Evolutionary conservation across 2,888 invertebrate species (phyloP).

Genomic region (Troides oblongomaculatus): DNA sequence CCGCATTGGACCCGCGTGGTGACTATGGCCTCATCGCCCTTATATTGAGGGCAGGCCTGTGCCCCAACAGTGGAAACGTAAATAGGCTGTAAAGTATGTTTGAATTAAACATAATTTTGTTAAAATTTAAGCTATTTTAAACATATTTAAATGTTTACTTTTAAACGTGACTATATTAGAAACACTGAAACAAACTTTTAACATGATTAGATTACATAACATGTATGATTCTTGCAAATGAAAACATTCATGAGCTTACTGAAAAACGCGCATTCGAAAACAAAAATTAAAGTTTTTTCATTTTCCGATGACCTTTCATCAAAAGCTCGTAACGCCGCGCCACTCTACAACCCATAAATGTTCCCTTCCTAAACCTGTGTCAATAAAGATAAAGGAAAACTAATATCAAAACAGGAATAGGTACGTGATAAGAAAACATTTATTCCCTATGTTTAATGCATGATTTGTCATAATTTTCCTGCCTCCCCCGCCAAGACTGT

Average conservation of each 20-base stretch:
- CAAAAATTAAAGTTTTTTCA: background rate
- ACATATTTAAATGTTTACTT: no score
- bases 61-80: no score
- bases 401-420: slow-evolving; percentile 79
- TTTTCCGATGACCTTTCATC: slow-evolving; percentile 15
- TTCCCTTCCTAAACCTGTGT: slow-evolving; percentile 74
- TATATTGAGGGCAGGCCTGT: no score
- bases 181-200: no score
- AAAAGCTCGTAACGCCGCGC: slow-evolving; percentile 44
- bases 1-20: no score
- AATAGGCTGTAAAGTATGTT: no score
- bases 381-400: slow-evolving; percentile 80
- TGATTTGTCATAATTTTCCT: slow-evolving; percentile 80
- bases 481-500: slow-evolving; percentile 66
- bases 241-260: background rate
- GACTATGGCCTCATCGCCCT: no score
- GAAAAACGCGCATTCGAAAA: background rate
- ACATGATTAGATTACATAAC: no score
- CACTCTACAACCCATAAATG: slow-evolving; percentile 66
- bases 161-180: no score
- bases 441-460: slow-evolving; percentile 81
- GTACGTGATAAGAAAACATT: slow-evolving; percentile 81
- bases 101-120: no score
- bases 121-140: no score
- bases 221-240: background rate